Evolutionary conservation across 2,888 invertebrate species (phyloP), one percentile per base, ranked within the genome.

Genomic region (Galerucella nymphaeae): DNA sequence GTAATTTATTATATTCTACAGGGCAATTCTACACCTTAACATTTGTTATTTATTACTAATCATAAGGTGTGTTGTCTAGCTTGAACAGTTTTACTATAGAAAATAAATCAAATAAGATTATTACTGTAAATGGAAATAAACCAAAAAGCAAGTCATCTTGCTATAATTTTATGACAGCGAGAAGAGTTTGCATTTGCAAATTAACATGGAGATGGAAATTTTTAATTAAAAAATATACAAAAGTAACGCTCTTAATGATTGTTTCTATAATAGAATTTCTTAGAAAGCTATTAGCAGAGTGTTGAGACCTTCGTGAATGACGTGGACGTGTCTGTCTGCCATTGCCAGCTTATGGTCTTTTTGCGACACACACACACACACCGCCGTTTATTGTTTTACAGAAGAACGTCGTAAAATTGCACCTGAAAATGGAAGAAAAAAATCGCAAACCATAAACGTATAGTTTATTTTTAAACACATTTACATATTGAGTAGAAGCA

Each of bases 371-470:
- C 23, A 23, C 23, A 23, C 3, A 23, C 16, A 16, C 65, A 30
- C 57, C 65, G n/a, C 16, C 57, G 57, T 38, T 55, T 42, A 57
- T 66, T 66, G 66, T 66, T 30, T 59, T 66, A 55, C 55, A 30
- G 41, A 66, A 66, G 57, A n/a, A 59, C 53, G 66, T 30, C 66
- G 50, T 66, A 66, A 55, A 66, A 66, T 55, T 55, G 53, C 38
- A 55, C 66, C 50, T 59, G 59, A 59, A 59, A 65, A 65, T 16
- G 16, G 16, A 48, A 45, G 18, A 57, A 66, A 50, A 53, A n/a
- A 66, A 38, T 18, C 16, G 38, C 41, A 42, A 65, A 66, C 55
- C 50, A 50, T 57, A 66, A 55, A 41, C 23, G 53, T 18, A 45
- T 55, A 18, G 55, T 65, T 66, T 66, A 66, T 66, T 66, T 66